phyloP scores from a whole-genome alignment of 2,888 invertebrate genomes.

The Drosophila ustulata region DNA sequence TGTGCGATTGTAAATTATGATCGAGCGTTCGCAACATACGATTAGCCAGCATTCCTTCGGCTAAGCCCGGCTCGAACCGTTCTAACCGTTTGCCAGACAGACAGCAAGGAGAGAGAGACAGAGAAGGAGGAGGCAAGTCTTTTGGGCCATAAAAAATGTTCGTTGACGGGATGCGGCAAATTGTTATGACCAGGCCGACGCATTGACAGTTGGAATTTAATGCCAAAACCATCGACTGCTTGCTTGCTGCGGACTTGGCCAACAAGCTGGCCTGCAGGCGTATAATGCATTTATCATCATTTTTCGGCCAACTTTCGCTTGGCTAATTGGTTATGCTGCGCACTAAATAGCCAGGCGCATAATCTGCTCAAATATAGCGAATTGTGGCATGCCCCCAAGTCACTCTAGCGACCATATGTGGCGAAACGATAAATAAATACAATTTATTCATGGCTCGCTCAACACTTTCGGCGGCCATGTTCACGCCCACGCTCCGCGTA shows the following conservation, averaged over 20 bases:
- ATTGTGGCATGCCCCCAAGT: slow-evolving; percentile 1
- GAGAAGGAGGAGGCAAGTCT: slow-evolving; percentile 25
- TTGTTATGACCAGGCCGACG: slow-evolving; percentile 67
- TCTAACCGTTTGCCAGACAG: slow-evolving; percentile 34
- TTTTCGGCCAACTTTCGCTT: slow-evolving; percentile 44
- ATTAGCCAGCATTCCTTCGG: slow-evolving; percentile 62
- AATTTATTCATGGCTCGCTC: slow-evolving; percentile 72
- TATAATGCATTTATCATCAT: slow-evolving; percentile 22
- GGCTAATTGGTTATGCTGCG: slow-evolving; percentile 71
- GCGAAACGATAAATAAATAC: slow-evolving; percentile 66
- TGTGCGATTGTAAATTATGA: slow-evolving; percentile 83
- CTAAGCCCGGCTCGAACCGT: slow-evolving; percentile 26
- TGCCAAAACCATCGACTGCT: slow-evolving; percentile 16
- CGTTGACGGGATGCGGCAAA: slow-evolving; percentile 56
- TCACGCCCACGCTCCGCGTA: slow-evolving; percentile 62
- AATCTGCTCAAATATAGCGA: slow-evolving; percentile 66
- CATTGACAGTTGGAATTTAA: slow-evolving; percentile 66
- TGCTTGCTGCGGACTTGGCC: neutral
- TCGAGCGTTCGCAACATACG: slow-evolving; percentile 60
- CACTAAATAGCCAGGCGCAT: slow-evolving; percentile 65
- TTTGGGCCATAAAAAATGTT: slow-evolving; percentile 58
- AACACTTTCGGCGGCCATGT: slow-evolving; percentile 75
- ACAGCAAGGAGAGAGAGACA: neutral
- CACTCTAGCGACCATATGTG: slow-evolving; percentile 42
- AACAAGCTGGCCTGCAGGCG: neutral